phyloP scores from a whole-genome alignment of 53 echinoderm and acorn worm genomes.

The Pentamera pediparva region DNA sequence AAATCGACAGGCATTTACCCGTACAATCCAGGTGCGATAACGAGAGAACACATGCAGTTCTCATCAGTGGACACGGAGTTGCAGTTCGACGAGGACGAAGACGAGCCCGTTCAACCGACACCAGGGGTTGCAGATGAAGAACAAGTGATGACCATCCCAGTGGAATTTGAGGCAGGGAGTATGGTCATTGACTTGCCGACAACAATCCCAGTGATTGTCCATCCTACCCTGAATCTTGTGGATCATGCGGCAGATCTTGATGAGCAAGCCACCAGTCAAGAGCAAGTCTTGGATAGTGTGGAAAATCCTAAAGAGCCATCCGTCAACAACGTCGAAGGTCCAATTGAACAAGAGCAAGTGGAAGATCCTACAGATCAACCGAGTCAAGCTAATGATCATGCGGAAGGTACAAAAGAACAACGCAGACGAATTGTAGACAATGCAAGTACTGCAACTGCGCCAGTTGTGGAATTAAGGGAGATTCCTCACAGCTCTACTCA shows the following conservation, averaged over 20 bases:
- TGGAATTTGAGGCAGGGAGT: background rate
- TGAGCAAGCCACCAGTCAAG: too few relatives aligned
- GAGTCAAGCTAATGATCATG: too few relatives aligned
- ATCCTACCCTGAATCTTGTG: too few relatives aligned
- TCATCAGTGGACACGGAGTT: slow-evolving; percentile 47
- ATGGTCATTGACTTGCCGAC: background rate
- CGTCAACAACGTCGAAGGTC: too few relatives aligned
- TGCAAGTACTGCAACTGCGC: background rate
- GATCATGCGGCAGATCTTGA: too few relatives aligned
- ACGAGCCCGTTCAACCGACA: background rate
- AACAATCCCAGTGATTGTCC: background rate
- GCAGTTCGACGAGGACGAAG: slow-evolving; percentile 17
- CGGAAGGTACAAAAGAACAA: too few relatives aligned
- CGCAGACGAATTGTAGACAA: background rate
- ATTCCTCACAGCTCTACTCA: background rate
- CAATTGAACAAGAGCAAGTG: too few relatives aligned
- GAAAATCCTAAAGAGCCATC: too few relatives aligned
- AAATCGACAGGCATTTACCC: slow-evolving; percentile 50
- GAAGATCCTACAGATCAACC: too few relatives aligned
- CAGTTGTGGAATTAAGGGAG: background rate
- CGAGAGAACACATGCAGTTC: slow-evolving; percentile 49
- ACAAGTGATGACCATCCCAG: background rate
- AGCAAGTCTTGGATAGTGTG: too few relatives aligned
- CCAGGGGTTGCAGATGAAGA: background rate
- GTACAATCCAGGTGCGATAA: slow-evolving; percentile 43